Evolutionary conservation across 2,888 invertebrate species (phyloP), one percentile per base, ranked within the genome.

Genomic region (Gnatocerus cornutus): DNA sequence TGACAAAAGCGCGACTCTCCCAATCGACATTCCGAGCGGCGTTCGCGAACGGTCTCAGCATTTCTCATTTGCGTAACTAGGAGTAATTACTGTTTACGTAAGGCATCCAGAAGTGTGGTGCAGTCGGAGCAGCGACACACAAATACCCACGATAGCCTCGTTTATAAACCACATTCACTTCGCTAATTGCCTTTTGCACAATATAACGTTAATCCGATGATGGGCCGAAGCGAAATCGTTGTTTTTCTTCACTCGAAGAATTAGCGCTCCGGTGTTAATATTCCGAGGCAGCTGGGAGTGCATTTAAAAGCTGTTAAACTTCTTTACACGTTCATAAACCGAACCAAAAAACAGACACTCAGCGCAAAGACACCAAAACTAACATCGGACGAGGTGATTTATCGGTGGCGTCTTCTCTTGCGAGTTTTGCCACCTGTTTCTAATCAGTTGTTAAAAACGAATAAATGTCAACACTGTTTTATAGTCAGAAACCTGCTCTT

Each of bases 91-190:
- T 37, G 71, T 73, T 73, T 73, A 71, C 73, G 73, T 72, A 73
- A 72, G 72, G 45, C 48, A 73, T 58, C 69, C 67, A 59, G 67
- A 67, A 66, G 48, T 58, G 58, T 68, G 50, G 58, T 69, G 58
- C 63, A 62, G 63, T 50, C 10, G 59, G 61, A 65, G 69, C 68
- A 58, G 48, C 69, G 65, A 61, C 72, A 73, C 66, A 73, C 72
- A 70, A 75, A 75, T 77, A 77, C 77, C 76, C 76, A 77, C 78
- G 77, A 79, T 78, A 78, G 76, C 76, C 78, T 74, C 77, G 76
- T 79, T 78, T 79, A 78, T 78, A 79, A 79, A 76, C 74, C 76
- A 77, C 78, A 78, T 79, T 79, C 78, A 78, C 77, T 74, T 58
- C 71, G 72, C 78, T 78, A 78, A 79, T 79, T 79, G 76, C 79